Evolutionary conservation across 2,113 vertebrate genomes (phyloP).

Genomic region (Pycnonotus jocosus): DNA sequence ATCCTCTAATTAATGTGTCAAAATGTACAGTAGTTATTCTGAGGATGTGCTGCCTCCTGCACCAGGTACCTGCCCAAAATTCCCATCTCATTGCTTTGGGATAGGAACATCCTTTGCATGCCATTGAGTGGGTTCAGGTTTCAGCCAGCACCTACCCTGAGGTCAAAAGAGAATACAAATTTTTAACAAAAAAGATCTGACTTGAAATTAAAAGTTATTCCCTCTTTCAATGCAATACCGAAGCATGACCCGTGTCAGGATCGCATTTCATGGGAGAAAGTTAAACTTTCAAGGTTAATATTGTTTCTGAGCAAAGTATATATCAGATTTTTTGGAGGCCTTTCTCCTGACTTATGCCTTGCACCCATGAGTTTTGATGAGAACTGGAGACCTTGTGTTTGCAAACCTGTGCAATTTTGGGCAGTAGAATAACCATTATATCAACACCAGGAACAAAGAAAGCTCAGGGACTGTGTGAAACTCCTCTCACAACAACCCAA

Average conservation of each 20-base stretch:
- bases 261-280: not conserved
- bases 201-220: not conserved
- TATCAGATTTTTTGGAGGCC: not conserved
- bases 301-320: not conserved
- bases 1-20: not conserved
- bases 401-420: not conserved
- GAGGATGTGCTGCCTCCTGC: not conserved
- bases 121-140: not conserved
- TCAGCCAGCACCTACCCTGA: not conserved
- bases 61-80: not conserved
- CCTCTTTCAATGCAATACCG: not conserved
- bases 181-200: not conserved
- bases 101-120: not conserved
- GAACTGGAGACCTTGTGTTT: not conserved
- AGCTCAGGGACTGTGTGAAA: not conserved
- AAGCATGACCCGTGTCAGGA: fast-evolving
- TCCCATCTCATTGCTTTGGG: not conserved
- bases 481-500: not conserved
- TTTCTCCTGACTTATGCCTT: not conserved
- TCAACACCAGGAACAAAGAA: not conserved
- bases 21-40: not conserved
- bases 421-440: not conserved
- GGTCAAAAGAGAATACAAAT: not conserved
- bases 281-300: not conserved
- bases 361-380: not conserved